These are phyloP conservation scores for Perizoma affinitatum DNA, from an alignment of 2,888 invertebrate genomes.

Conservation along the genomic window DNA sequence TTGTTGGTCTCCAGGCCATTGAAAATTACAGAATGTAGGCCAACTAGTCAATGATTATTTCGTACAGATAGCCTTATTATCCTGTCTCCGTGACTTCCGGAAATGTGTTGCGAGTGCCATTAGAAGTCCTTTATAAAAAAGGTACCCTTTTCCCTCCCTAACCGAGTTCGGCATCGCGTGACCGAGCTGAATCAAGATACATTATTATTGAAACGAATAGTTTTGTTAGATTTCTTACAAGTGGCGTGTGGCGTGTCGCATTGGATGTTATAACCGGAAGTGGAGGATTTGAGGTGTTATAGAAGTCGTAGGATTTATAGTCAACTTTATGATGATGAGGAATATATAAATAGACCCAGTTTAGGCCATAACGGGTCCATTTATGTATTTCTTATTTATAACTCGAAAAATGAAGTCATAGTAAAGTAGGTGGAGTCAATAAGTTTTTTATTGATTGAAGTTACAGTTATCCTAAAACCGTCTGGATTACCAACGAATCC, in stretches of 20 bases:
- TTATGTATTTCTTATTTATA: too few relatives aligned
- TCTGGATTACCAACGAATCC: too few relatives aligned
- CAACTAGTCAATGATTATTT: too few relatives aligned
- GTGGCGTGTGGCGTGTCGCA: slow-evolving; percentile 4
- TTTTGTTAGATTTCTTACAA: slow-evolving; percentile 3
- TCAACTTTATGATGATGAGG: neutral
- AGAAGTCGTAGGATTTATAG: neutral
- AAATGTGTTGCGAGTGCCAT: neutral
- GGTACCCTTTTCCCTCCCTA: slow-evolving; percentile 5
- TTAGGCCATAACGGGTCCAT: too few relatives aligned
- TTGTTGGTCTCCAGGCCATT: too few relatives aligned
- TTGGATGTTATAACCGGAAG: slow-evolving; percentile 15
- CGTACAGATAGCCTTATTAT: too few relatives aligned
- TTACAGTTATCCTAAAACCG: too few relatives aligned
- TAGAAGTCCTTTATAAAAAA: slow-evolving; percentile 7
- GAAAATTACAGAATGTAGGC: too few relatives aligned
- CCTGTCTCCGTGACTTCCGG: neutral
- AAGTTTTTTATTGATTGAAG: too few relatives aligned
- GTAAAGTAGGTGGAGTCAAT: too few relatives aligned
- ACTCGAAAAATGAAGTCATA: too few relatives aligned
- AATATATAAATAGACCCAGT: too few relatives aligned
- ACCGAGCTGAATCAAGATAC: slow-evolving; percentile 26
- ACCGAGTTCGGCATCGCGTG: slow-evolving; percentile 29
- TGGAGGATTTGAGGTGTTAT: neutral
- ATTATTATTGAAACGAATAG: slow-evolving; percentile 30